Conservation (phyloP, 2,113 vertebrate species). For the Antechinus flavipes region DNA sequence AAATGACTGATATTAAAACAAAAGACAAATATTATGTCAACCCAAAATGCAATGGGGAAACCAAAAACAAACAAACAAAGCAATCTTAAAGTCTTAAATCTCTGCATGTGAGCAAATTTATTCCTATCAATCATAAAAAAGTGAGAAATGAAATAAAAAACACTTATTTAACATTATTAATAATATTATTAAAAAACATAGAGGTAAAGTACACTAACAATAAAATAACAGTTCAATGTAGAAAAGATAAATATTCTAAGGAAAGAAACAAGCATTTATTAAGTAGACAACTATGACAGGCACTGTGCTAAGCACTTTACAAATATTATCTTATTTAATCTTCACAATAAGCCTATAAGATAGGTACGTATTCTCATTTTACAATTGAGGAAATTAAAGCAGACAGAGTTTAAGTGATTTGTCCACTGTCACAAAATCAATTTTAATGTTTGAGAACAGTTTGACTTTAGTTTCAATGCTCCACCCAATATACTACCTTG, state of each 20-base stretch:
- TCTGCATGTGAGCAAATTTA: not conserved
- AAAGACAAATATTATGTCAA: not conserved
- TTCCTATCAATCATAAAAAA: not conserved
- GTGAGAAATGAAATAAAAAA: not conserved
- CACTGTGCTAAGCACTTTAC: not conserved
- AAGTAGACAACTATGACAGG: not conserved
- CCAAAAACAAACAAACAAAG: not conserved
- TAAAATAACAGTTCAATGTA: slow-evolving; percentile 45
- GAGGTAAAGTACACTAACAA: not conserved
- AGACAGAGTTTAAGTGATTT: not conserved
- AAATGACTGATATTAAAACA: not conserved
- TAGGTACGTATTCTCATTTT: not conserved
- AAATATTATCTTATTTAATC: not conserved
- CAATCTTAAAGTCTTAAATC: not conserved
- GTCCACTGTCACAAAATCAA: not conserved
- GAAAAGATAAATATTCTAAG: not conserved
- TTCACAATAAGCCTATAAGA: not conserved
- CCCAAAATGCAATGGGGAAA: not conserved
- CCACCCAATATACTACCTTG: not conserved
- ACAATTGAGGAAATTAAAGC: not conserved
- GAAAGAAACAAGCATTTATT: not conserved
- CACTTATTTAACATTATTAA: not conserved
- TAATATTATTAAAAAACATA: not conserved
- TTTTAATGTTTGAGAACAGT: not conserved
- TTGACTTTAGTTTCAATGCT: not conserved